These are phyloP conservation scores for Gallinago jamesoni DNA, from an alignment of 2,113 vertebrate genomes.

Conservation along the genomic window DNA sequence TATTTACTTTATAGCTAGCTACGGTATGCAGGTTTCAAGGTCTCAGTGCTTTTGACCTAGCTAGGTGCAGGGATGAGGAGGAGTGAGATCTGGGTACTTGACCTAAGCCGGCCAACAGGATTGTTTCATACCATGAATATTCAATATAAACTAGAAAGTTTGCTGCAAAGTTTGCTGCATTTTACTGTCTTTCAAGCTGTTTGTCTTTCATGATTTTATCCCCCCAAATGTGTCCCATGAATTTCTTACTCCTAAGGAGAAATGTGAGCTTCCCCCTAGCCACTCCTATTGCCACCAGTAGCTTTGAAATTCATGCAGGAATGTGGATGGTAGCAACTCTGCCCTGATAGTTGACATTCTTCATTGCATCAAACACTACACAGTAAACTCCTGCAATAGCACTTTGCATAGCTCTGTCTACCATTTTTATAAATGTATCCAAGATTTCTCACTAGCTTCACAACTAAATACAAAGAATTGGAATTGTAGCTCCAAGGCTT, in stretches of 20 bases:
- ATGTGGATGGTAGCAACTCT: background rate
- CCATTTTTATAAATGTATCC: background rate
- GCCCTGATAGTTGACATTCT: background rate
- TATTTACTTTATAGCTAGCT: too few species aligned
- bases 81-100: too few species aligned
- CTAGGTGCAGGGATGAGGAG: too few species aligned
- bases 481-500: background rate
- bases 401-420: background rate
- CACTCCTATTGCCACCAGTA: background rate
- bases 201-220: background rate
- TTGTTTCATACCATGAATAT: too few species aligned
- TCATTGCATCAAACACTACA: background rate
- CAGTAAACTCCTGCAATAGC: background rate
- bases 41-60: too few species aligned
- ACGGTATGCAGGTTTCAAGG: too few species aligned
- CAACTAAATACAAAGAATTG: background rate
- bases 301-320: rapidly evolving
- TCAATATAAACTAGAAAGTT: too few species aligned
- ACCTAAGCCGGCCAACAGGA: too few species aligned
- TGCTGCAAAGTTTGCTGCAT: background rate
- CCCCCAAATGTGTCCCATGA: rapidly evolving
- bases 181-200: background rate
- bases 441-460: background rate
- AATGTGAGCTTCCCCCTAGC: background rate
- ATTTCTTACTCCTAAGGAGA: background rate